Conservation (phyloP, 1,140 invertebrate genomes). For the Habropoda laboriosa region DNA sequence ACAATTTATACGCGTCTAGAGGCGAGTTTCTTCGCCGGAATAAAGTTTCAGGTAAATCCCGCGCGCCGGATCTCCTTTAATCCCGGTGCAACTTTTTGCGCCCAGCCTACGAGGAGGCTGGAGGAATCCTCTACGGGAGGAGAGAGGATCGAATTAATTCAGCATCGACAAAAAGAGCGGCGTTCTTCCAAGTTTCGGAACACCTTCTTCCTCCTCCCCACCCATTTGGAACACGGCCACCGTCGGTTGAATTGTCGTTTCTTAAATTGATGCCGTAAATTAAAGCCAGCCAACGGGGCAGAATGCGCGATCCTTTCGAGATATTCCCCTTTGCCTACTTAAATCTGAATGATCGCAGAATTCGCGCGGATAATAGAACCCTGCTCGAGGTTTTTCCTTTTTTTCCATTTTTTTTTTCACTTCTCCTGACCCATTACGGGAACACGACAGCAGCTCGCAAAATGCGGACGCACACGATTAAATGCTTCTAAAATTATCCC, state of each 20-base stretch:
- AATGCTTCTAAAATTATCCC: no score
- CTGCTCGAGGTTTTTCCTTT: not conserved
- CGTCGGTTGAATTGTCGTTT: slow-evolving; percentile 1
- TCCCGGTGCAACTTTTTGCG: slow-evolving; percentile 1
- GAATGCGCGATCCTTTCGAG: not conserved
- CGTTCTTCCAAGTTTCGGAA: slow-evolving; percentile 14
- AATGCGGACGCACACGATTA: not conserved
- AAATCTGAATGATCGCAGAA: not conserved
- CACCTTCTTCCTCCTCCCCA: slow-evolving; percentile 1
- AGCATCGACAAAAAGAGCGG: slow-evolving; percentile 21
- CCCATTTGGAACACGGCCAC: not conserved
- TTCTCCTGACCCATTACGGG: not conserved
- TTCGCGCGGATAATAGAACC: not conserved
- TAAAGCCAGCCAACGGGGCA: not conserved
- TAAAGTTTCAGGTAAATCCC: not conserved
- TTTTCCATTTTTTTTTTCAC: not conserved
- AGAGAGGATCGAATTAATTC: slow-evolving; percentile 23
- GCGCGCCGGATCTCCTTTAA: slow-evolving; percentile 10
- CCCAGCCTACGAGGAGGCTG: not conserved
- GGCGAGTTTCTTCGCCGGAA: not conserved
- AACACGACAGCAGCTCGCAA: not conserved
- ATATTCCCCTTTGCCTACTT: not conserved
- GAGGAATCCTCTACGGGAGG: not conserved
- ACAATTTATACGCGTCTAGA: slow-evolving; percentile 4
- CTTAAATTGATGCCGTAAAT: not conserved